Base-by-base conservation (phyloP, 2,797 vertebrate genomes). In the Emys orbicularis region DNA sequence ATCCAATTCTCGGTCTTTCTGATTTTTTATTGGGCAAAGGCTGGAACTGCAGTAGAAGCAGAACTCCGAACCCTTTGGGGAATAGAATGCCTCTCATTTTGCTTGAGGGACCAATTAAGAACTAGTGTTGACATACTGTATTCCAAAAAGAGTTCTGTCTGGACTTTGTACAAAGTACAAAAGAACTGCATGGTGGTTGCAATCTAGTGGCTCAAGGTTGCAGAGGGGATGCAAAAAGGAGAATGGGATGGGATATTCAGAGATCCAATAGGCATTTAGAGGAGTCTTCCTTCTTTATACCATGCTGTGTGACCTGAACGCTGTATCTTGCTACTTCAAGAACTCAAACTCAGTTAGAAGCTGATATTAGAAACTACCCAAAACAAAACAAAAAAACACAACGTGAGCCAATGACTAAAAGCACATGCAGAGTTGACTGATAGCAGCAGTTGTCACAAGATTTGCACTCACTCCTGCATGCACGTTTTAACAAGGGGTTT, bases 21-120 rank as follows among this genome's bases (percentile, higher is more conserved):
- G 44, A 76, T 47, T 34, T 25, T 0, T 9, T 6, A 12, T 12
- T 25, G 53, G 72, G 3, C 27, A 31, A 44, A 10, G 27, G 44
- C 44, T 77, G 74, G 25, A 27, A 49, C 12, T 21, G 37, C 52
- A 13, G 88, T 19, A 82, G 29, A 79, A n/a, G 91, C 84, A 47
- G 52, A 93, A 5, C 79, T 1, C 76, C 4, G 74, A 83, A 50
- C 79, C 54, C 76, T 82, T 11, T 16, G 82, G 44, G 25, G 81
- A 82, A 6, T 61, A 59, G 72, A 31, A 74, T 9, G 72, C 37
- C 84, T 79, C 47, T 91, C 77, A 23, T 82, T 91, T 79, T 87
- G 81, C 72, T 15, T 59, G 31, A 29, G 49, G 31, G 82, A 79
- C 89, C 93, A 90, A 94, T 92, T 84, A 84, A 72, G 47, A 86